Base-by-base conservation (phyloP, 1,140 invertebrate genomes). In the Drosophila nannoptera region DNA sequence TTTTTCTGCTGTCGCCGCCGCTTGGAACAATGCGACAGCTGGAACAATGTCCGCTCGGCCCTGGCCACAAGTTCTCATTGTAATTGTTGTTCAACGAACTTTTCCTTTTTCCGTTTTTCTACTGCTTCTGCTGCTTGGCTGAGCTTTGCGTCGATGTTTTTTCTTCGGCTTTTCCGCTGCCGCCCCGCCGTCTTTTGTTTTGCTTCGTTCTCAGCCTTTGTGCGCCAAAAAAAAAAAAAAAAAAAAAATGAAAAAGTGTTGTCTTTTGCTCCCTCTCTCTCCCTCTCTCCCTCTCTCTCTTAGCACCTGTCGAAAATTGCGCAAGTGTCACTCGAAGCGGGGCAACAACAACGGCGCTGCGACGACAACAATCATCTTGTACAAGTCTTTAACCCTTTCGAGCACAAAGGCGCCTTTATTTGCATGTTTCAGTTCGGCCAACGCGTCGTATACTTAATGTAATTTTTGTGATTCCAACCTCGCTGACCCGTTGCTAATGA, bases 1-100 rank as follows among this genome's bases (percentile, higher is more conserved):
- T 75, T 54, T 82, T 75, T 78, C 83, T 58, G 67, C 54, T 59
- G 29, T 16, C 62, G 40, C 40, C 60, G 35, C 46, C 35, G 50
- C 22, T 40, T 38, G 50, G 56, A 68, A 72, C 59, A 68, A 71
- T 58, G 58, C 62, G 69, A 72, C 73, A 73, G 69, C 69, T 75
- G 73, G 40, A 72, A 72, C 69, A 73, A 69, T 65, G 74, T 59
- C 72, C 64, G 43, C 12, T 40, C 2, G 8, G 29, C 14, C n/a
- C 32, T 42, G 12, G 12, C 14, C 58, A 16, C 50, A 36, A 43
- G 5, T 32, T 68, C 60, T 83, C 67, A 83, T 84, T 84, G 80
- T 84, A 83, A 84, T 80, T 83, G 80, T 78, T 83, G 76, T 84
- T 73, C 76, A 70, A 60, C 80, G 69, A 73, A 80, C 75, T 82